Base-by-base conservation (phyloP, 2,888 invertebrate species). In the Papilio gigon region DNA sequence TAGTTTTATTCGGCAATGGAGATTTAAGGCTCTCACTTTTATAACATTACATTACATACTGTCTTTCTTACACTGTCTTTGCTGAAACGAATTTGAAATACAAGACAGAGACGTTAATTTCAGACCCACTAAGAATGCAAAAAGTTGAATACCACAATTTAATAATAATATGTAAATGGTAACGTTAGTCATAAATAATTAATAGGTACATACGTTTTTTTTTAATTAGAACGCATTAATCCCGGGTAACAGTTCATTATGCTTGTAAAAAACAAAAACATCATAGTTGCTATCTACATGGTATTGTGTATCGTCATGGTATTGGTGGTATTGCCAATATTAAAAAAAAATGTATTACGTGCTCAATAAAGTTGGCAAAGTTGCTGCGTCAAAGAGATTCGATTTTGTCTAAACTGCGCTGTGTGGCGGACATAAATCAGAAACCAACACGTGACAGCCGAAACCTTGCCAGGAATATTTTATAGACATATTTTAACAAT, bases 391-490 rank as follows among this genome's bases (percentile, higher is more conserved):
- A 59, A 65, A 44, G 44, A 44, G 65, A 65, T 65, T 59, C 65
- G 59, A 65, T 65, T 59, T 59, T 59, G 65, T 65, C 59, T 59
- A 47, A 35, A 58, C 65, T 59, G 33, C 11, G 14, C 30, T 65
- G 22, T 58, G 58, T 33, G 56, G 65, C 25, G 58, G 58, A 33
- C 59, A 59, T 65, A 59, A 65, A 65, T 65, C 59, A 58, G 47
- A 65, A n/a, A 22, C 44, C 22, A 59, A 35, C 58, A 65, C 59
- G 65, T 59, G 65, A 59, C 14, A 44, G 33, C 25, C 27, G 35
- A 40, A 59, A 33, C 22, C n/a, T 44, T 59, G 65, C 58, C 59
- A 33, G 58, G 27, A 27, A 42, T 65, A 30, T 14, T 42, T 56
- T 65, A 65, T 65, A 6, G 56, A 53, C 47, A 50, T 25, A 25